Conservation (phyloP, 2,797 vertebrate genomes). For the Amphiprion clarkii region DNA sequence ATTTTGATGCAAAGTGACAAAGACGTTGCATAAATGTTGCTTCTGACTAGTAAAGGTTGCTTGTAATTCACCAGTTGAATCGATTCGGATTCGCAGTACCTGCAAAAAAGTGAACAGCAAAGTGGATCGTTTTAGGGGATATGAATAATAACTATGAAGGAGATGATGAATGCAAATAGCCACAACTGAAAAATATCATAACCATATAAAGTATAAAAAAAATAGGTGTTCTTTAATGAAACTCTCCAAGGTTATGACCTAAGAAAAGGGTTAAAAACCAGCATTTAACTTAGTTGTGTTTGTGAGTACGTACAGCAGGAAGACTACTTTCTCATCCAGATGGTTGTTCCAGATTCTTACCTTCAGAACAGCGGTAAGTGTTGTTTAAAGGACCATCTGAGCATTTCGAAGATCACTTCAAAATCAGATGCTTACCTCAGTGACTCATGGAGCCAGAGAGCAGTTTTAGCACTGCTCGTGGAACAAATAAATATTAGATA, state of each 20-base stretch:
- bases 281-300: too few species aligned
- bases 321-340: constrained; percentile 9
- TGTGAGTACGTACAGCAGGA: neutral
- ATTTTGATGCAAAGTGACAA: too few species aligned
- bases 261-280: neutral
- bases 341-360: constrained; percentile 5
- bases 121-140: neutral
- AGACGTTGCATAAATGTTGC: too few species aligned
- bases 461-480: neutral
- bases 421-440: neutral
- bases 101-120: too few species aligned
- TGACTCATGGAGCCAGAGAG: neutral
- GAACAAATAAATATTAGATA: constrained; percentile 29
- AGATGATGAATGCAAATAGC: constrained; percentile 8
- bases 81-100: too few species aligned
- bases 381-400: neutral
- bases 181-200: neutral
- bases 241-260: neutral
- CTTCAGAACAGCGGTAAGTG: constrained; percentile 2
- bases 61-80: too few species aligned
- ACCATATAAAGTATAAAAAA: too few species aligned
- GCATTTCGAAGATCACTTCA: neutral
- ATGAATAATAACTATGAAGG: neutral
- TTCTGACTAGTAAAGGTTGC: too few species aligned
- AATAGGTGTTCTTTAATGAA: neutral